phyloP scores from a whole-genome alignment of 2,113 vertebrate species.

The Tachysurus fulvidraco region DNA sequence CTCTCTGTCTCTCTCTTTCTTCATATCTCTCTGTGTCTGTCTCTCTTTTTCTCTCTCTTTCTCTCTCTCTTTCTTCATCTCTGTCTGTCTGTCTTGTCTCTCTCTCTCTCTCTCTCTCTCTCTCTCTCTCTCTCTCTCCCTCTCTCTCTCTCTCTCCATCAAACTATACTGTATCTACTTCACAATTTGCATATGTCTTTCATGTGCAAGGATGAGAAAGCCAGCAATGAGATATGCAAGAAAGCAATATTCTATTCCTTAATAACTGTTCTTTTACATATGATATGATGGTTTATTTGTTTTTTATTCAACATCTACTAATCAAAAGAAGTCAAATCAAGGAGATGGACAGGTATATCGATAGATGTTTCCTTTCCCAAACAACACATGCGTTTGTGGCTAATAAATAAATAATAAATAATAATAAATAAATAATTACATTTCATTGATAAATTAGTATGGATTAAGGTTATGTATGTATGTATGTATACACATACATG shows the following conservation, averaged over 20 bases:
- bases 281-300: background rate
- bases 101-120: too few species aligned
- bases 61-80: too few species aligned
- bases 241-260: background rate
- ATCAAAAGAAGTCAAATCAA: background rate
- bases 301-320: background rate
- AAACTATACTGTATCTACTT: background rate
- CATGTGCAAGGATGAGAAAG: background rate
- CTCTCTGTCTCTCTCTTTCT: background rate
- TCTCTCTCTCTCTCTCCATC: background rate
- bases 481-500: too few species aligned
- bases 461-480: too few species aligned
- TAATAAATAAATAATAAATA: background rate
- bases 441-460: too few species aligned
- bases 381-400: background rate
- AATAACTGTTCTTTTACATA: background rate
- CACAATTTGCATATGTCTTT: background rate
- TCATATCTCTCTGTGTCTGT: too few species aligned
- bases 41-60: too few species aligned
- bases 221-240: background rate
- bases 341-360: background rate
- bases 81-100: too few species aligned
- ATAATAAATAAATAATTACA: too few species aligned
- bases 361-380: background rate
- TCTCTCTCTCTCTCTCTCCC: too few species aligned